A percentile compares a stretch with the other conserved stretches of the same genome.
Conservation (phyloP, 2,113 vertebrate species). For the Mustela lutreola region DNA sequence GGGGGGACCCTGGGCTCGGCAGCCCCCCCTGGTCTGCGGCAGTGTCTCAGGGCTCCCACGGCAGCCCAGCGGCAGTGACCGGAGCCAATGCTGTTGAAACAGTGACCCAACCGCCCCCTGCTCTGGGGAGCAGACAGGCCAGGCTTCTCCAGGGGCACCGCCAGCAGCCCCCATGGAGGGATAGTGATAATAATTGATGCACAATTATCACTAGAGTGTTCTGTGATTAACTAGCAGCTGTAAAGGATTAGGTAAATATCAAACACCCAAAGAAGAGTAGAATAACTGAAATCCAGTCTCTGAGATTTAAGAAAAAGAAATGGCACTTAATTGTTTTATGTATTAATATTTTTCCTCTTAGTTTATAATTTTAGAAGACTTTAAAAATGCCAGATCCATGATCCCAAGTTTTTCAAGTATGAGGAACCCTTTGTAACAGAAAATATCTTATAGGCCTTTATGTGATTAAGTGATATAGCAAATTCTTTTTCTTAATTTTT, state of each 20-base stretch:
- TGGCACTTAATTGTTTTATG: background rate
- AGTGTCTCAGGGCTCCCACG: background rate
- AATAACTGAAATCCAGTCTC: background rate
- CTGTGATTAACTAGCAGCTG: background rate
- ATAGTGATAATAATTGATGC: background rate
- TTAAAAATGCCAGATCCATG: background rate
- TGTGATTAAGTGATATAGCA: background rate
- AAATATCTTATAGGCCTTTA: background rate
- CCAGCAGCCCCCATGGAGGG: background rate
- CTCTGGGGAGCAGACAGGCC: background rate
- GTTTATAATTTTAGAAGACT: background rate
- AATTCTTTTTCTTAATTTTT: background rate
- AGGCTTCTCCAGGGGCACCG: background rate
- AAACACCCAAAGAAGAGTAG: background rate
- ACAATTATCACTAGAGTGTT: background rate
- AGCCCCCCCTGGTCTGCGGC: background rate
- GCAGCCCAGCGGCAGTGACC: background rate
- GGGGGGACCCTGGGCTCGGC: background rate
- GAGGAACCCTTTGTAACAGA: background rate
- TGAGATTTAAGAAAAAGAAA: constrained; percentile 31
- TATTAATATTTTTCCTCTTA: background rate
- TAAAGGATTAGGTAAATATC: background rate
- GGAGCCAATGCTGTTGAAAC: rapidly evolving
- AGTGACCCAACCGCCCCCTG: too few relatives aligned
- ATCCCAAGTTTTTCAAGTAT: background rate